Percentiles rank a stretch among this genome's conserved stretches.
Conservation (phyloP, 37 sponge, comb jelly and placozoan species). For the Geodia barretti region DNA sequence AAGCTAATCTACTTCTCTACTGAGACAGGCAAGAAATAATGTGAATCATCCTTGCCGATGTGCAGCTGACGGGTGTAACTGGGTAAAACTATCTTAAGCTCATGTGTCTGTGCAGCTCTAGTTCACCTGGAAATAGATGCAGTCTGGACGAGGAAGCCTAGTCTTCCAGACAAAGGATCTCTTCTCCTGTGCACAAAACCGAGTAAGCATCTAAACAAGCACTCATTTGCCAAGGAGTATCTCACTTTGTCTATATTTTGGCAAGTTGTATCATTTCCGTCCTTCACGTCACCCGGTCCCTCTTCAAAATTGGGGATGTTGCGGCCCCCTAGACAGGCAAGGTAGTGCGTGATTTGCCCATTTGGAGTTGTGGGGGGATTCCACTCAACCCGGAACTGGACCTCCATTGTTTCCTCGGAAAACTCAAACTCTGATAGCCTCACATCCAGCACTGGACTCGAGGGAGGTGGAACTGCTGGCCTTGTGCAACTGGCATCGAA, state of each 20-base stretch:
- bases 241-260: neutral
- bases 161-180: neutral
- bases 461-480: slow-evolving; percentile 1
- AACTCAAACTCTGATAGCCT: neutral
- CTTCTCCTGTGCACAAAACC: no score
- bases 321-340: neutral
- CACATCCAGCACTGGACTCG: slow-evolving; percentile 5
- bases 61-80: neutral
- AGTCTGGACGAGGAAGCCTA: neutral
- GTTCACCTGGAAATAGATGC: slow-evolving; percentile 21
- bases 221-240: no score
- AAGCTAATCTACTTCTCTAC: neutral
- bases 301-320: neutral
- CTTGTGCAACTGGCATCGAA: neutral
- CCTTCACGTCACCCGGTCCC: neutral
- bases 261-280: neutral
- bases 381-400: slow-evolving; percentile 18
- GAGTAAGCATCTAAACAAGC: no score
- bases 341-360: slow-evolving; percentile 3
- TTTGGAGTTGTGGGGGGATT: slow-evolving; percentile 1
- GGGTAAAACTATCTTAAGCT: neutral
- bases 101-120: no score
- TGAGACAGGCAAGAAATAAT: neutral
- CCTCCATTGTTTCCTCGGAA: neutral
- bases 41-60: neutral